Percentiles rank a stretch among this genome's conserved stretches.
These are phyloP conservation scores for Petrocephalus schoutedeni DNA, from an alignment of 2,797 vertebrate genomes.

Conservation along the genomic window DNA sequence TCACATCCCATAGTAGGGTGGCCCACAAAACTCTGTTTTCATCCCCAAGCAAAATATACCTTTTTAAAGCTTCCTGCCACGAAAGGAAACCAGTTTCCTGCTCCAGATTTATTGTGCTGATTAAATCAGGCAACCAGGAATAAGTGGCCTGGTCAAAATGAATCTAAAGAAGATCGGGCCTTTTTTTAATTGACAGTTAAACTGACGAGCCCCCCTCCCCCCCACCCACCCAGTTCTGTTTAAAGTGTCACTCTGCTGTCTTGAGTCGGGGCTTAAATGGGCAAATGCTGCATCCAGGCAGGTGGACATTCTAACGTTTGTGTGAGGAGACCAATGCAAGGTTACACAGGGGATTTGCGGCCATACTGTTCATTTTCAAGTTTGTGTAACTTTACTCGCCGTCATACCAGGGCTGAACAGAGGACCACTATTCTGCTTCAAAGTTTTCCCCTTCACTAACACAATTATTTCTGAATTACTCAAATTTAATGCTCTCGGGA, in stretches of 20 bases:
- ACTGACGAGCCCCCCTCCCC: constrained; percentile 45
- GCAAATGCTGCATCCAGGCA: too few species aligned
- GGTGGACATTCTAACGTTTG: background rate
- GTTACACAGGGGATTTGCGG: background rate
- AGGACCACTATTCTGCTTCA: background rate
- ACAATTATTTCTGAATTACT: background rate
- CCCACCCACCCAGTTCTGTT: background rate
- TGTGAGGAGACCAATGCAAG: background rate
- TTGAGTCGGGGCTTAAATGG: constrained; percentile 43
- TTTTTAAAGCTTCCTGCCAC: constrained; percentile 58
- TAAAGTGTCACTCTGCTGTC: constrained; percentile 42
- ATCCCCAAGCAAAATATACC: constrained; percentile 64
- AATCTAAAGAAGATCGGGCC: constrained; percentile 41
- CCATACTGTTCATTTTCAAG: background rate
- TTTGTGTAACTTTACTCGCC: background rate
- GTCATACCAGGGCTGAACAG: background rate
- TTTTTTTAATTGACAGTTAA: constrained; percentile 44
- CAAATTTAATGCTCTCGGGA: background rate
- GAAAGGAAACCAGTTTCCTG: constrained; percentile 47
- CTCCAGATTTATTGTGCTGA: constrained; percentile 61
- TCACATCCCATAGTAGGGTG: constrained; percentile 26
- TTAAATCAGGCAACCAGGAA: constrained; percentile 64
- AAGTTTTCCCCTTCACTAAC: background rate
- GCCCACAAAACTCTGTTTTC: constrained; percentile 38
- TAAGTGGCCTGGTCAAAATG: constrained; percentile 52